Evolutionary conservation across 2,113 vertebrate species (phyloP), one percentile per base, ranked within the genome.

Genomic region (Petaurus breviceps): DNA sequence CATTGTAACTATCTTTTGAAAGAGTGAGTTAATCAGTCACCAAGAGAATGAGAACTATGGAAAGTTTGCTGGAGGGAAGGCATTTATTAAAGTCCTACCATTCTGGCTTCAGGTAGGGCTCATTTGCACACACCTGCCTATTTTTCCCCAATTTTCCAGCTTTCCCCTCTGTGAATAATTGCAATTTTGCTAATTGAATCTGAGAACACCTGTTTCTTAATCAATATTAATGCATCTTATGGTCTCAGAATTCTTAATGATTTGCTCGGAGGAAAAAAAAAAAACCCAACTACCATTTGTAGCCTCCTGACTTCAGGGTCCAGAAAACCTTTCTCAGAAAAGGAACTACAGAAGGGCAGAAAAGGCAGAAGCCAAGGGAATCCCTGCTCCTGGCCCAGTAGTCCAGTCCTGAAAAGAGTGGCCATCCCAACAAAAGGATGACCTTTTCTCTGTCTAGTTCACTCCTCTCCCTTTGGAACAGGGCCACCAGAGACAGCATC

Each of bases 151-250:
- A 91, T 93, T 97, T 97, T 97, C 96, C 28, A 95, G 90, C 61
- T 3, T 91, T 95, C 93, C 46, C 94, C 53, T 96, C 94, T 96
- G 95, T 95, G 96, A 97, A 96, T 98, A 97, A 97, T 97, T 97
- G 95, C 57, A 54, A 96, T 98, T 97, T 97, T 94, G 93, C 97
- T 98, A 97, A 98, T 97, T 97, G 94, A 97, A 97, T 97, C 97
- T 92, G 94, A 97, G 94, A 97, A 89, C 96, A 97, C 96, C 97
- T 97, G 96, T 98, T 98, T 96, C 97, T 97, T 97, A 98, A 98
- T 97, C 97, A 97, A 97, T 98, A 98, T 98, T 98, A 98, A 97
- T 98, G 93, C 77, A 93, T 93, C 23, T 84, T 92, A 95, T 93
- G 91, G 91, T 94, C 50, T 53, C 28, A 89, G 95, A 97, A 98